Conservation (phyloP, 2,888 invertebrate species). For the Caenorhabditis wallacei region DNA sequence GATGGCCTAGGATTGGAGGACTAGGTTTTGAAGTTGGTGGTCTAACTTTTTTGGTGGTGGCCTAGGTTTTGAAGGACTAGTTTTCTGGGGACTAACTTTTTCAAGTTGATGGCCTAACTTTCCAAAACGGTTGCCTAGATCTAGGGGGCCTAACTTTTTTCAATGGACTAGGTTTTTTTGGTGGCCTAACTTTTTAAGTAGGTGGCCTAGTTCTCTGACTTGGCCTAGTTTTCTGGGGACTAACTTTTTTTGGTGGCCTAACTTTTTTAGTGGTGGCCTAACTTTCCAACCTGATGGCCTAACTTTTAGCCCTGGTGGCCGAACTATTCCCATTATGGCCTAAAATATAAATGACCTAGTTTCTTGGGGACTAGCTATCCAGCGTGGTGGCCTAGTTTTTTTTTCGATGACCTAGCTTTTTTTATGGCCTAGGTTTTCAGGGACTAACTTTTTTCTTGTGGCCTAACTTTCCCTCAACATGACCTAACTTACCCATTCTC, state of each 20-base stretch:
- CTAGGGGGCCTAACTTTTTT: neutral
- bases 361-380: no score
- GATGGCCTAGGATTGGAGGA: neutral
- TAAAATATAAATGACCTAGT: no score
- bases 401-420: no score
- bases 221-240: neutral
- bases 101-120: neutral
- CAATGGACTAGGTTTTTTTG: neutral
- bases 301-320: no score
- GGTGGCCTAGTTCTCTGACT: neutral
- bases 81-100: neutral
- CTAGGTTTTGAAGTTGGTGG: neutral
- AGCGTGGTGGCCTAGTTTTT: no score
- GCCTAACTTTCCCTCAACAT: neutral
- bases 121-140: neutral
- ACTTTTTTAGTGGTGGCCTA: neutral
- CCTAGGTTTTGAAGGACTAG: neutral
- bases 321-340: no score
- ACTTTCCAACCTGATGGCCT: neutral
- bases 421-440: neutral
- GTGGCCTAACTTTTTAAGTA: neutral
- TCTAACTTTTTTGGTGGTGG: neutral
- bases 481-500: conserved; percentile 22
- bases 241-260: neutral
- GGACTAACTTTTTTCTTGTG: neutral